These are phyloP conservation scores for Chaetogeoica ovagalla DNA, from an alignment of 2,888 invertebrate species.

Conservation along the genomic window DNA sequence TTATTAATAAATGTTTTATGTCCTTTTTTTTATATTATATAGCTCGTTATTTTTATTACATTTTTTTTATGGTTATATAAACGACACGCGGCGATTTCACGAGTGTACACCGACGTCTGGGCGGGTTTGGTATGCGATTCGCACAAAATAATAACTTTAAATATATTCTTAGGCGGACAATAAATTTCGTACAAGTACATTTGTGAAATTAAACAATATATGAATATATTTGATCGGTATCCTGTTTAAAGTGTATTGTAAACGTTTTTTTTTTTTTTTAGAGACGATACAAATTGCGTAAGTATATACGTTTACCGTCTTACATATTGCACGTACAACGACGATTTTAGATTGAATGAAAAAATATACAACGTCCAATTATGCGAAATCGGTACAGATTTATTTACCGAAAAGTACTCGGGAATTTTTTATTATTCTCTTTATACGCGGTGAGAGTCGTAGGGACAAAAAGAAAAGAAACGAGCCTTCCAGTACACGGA, in stretches of 20 bases:
- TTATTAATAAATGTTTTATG: slow-evolving; percentile 25
- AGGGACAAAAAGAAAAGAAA: background rate
- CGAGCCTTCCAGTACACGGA: background rate
- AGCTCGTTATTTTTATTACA: slow-evolving; percentile 10
- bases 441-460: background rate
- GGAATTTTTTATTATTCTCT: background rate
- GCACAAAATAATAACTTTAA: too few species aligned
- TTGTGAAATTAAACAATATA: background rate
- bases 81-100: background rate
- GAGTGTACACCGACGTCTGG: background rate
- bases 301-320: too few species aligned
- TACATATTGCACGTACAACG: too few species aligned
- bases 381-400: slow-evolving; percentile 6
- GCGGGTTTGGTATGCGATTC: too few species aligned
- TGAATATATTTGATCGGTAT: background rate
- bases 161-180: background rate
- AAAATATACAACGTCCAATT: background rate
- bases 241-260: too few species aligned
- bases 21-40: background rate
- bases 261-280: too few species aligned
- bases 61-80: slow-evolving; percentile 1
- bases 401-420: background rate
- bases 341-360: too few species aligned
- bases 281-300: too few species aligned
- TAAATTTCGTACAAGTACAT: background rate